Evolutionary conservation across 2,113 vertebrate genomes (phyloP).

Genomic region (Numenius arquata): DNA sequence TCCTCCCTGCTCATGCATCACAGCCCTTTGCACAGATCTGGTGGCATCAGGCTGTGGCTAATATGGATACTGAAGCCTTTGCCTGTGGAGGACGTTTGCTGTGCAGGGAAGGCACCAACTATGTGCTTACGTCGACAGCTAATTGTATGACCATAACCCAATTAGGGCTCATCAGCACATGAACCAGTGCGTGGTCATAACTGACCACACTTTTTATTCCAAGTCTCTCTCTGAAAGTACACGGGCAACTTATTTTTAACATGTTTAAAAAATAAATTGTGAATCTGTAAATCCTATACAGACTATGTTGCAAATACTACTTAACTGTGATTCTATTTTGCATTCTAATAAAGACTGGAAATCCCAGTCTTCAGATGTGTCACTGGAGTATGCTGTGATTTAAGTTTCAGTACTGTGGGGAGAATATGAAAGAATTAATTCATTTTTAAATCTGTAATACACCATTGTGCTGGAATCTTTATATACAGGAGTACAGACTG

Average conservation of each 20-base stretch:
- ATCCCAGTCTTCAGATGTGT: background rate
- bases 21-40: background rate
- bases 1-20: background rate
- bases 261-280: background rate
- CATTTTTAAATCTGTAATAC: background rate
- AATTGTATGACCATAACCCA: background rate
- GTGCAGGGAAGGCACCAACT: background rate
- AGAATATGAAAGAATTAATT: background rate
- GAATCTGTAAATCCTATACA: background rate
- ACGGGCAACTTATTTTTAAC: background rate
- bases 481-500: background rate
- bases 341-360: background rate
- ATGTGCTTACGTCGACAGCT: background rate
- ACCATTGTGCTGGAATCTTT: background rate
- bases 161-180: background rate
- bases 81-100: background rate
- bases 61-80: background rate
- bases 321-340: background rate
- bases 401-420: background rate
- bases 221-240: background rate
- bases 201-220: background rate
- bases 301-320: background rate
- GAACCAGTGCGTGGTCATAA: accelerated
- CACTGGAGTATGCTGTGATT: background rate
- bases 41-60: background rate